These are phyloP conservation scores for Apteryx owenii DNA, from an alignment of 2,113 vertebrate genomes.

Conservation along the genomic window DNA sequence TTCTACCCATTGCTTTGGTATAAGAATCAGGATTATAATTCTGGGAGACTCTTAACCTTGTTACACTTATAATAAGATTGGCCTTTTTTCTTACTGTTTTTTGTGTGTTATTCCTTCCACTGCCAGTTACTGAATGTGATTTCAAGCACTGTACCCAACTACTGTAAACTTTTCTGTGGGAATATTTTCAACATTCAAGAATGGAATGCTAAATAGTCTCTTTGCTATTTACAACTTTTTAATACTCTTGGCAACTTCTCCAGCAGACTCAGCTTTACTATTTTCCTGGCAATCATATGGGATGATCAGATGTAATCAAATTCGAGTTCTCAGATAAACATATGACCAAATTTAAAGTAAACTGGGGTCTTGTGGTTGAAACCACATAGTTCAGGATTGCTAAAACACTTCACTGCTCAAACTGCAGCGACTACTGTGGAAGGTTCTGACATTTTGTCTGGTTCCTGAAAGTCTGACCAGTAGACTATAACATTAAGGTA, in stretches of 20 bases:
- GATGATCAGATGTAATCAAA: neutral
- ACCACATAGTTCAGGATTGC: constrained; percentile 22
- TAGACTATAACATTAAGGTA: neutral
- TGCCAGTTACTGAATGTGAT: neutral
- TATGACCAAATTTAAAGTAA: constrained; percentile 46
- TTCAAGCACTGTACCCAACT: neutral
- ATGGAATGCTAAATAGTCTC: constrained; percentile 36
- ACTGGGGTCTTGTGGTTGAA: constrained; percentile 16
- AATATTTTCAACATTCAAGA: constrained; percentile 34
- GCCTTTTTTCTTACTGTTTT: neutral
- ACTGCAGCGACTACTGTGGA: neutral
- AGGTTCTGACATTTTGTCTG: neutral
- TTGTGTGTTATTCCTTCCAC: neutral
- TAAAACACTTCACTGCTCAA: neutral
- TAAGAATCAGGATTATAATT: neutral
- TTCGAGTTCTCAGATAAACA: constrained; percentile 46
- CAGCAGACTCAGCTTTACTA: neutral
- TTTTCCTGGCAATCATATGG: neutral
- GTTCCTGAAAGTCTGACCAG: neutral
- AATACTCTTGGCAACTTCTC: neutral
- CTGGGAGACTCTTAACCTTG: neutral
- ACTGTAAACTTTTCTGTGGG: constrained; percentile 14
- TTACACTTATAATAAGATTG: neutral
- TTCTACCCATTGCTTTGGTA: neutral
- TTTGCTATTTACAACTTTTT: constrained; percentile 18